Evolutionary conservation across 2,888 invertebrate species (phyloP), one percentile per base, ranked within the genome.

Genomic region (Pammene aurita): DNA sequence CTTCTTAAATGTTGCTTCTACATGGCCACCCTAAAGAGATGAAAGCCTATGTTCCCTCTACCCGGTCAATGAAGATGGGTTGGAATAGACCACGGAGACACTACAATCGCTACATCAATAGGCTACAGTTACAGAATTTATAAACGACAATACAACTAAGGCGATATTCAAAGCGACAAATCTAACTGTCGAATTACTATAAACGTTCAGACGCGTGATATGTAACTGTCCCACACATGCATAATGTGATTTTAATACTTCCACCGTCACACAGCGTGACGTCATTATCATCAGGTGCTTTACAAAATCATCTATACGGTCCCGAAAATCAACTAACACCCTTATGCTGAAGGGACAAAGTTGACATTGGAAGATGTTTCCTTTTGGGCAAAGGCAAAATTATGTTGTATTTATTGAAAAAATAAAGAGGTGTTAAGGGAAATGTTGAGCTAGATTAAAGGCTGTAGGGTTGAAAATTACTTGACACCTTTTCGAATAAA

Each of bases 191-290:
- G 76, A 80, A 80, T 78, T 76, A 77, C 72, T 83, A 83, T 81
- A 83, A 77, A 81, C 80, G 76, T 75, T 75, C 73, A 76, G 77
- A 85, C 83, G 87, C 85, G 88, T 87, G 85, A 85, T 84, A 75
- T 80, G 80, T 87, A 88, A 87, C 87, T 82, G 88, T 89, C 84
- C 81, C 76, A 77, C 81, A 82, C 78, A 78, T 79, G 79, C 81
- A 85, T 90, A 91, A 92, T 92, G 91, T 89, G 84, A 88, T 92
- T 92, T 92, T 92, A 92, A 92, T 91, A 89, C 76, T 80, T 80
- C 78, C 75, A 77, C 76, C 80, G 76, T 82, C 85, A 86, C 81
- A 72, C 71, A 88, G 82, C 92, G 85, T 90, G 89, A 90, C 90
- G 89, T 89, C 89, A 90, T 91, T 90, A 90, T 79, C 84, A 78